A percentile compares a stretch with the other conserved stretches of the same genome.
Evolutionary conservation across 92 coral and sea anemone species (phyloP).

Genomic region (Bergia puertoricense): DNA sequence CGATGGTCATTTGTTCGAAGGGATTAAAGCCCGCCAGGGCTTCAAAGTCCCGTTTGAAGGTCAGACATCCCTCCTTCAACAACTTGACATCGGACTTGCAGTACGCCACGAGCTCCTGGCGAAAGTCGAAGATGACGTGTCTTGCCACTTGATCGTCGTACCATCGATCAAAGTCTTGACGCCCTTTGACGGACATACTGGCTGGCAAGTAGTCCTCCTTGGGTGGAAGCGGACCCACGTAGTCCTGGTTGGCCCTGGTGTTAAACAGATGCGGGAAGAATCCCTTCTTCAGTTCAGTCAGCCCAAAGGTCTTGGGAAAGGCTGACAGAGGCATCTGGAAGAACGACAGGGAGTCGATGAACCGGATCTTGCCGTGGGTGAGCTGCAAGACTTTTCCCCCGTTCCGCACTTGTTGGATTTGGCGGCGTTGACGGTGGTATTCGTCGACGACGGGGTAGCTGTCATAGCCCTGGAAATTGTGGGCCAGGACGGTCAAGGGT

Average conservation of each 20-base stretch:
- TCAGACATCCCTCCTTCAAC: conserved; percentile 7
- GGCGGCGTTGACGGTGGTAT: conserved; percentile 16
- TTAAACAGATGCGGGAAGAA: conserved; percentile 12
- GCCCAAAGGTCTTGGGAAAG: conserved; percentile 37
- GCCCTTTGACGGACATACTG: conserved; percentile 9
- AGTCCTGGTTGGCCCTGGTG: conserved; percentile 9
- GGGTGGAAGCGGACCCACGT: conserved; percentile 27
- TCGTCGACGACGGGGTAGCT: conserved; percentile 31
- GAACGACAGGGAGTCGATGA: no score
- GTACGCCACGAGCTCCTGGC: conserved; percentile 15
- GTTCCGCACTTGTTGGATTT: conserved; percentile 14
- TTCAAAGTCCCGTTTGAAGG: conserved; percentile 23
- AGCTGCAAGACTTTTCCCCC: no score
- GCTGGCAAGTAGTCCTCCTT: conserved; percentile 16
- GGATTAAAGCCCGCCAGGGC: conserved; percentile 28
- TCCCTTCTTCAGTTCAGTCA: background rate
- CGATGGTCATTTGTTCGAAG: conserved; percentile 31
- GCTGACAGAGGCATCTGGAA: conserved; percentile 24
- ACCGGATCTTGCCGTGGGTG: conserved; percentile 5
- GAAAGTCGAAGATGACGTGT: background rate
- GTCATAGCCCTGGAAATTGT: conserved; percentile 35
- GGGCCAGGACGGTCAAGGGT: conserved; percentile 42
- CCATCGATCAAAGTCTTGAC: conserved; percentile 8
- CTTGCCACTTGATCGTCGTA: conserved; percentile 1
- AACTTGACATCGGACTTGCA: conserved; percentile 35